Evolutionary conservation across 2,888 invertebrate genomes (phyloP).

Genomic region (Epistrophe grossulariae): DNA sequence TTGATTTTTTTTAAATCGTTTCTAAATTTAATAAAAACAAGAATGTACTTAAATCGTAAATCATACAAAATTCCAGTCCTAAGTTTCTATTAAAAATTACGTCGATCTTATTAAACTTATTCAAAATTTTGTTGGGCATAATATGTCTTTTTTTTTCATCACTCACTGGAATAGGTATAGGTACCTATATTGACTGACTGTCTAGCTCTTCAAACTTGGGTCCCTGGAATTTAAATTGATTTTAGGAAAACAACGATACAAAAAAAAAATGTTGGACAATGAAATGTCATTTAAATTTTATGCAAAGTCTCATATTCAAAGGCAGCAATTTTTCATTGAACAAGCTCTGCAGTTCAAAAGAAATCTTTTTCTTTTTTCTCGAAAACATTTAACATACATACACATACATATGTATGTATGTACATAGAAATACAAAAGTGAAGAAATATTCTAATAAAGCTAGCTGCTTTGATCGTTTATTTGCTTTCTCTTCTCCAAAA

Average conservation of each 20-base stretch:
- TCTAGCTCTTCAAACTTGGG: neutral
- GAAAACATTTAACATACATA: too few relatives aligned
- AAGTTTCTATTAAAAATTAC: too few relatives aligned
- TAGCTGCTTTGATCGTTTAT: neutral
- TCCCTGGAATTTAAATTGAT: neutral
- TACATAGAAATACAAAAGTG: neutral
- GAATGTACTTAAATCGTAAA: too few relatives aligned
- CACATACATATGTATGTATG: too few relatives aligned
- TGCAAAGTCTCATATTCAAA: neutral
- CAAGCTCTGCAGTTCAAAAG: neutral
- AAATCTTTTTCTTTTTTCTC: neutral
- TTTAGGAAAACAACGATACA: neutral
- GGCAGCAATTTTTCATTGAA: neutral
- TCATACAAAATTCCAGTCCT: too few relatives aligned
- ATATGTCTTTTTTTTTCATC: neutral
- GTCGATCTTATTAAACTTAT: too few relatives aligned
- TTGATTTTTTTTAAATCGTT: too few relatives aligned
- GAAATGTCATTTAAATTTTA: neutral
- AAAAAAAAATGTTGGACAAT: neutral
- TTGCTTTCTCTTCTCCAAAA: neutral
- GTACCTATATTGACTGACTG: neutral
- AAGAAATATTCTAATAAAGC: conserved; percentile 15
- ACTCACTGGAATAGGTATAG: neutral
- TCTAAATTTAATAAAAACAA: too few relatives aligned
- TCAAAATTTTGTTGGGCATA: too few relatives aligned